Base-by-base conservation (phyloP, 2,113 vertebrate species). In the Larimichthys crocea region DNA sequence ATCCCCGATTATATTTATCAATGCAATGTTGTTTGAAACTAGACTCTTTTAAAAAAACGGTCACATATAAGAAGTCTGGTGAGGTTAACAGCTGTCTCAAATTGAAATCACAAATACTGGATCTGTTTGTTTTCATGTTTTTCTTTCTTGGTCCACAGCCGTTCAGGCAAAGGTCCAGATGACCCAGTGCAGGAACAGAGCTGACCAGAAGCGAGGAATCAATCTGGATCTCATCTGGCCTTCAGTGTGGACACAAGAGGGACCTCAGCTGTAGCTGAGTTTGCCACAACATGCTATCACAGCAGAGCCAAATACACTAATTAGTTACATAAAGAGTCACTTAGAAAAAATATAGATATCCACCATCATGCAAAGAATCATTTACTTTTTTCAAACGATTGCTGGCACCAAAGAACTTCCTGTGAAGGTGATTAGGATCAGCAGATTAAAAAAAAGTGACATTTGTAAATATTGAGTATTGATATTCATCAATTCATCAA, bases 211-310 rank as follows among this genome's bases (percentile, higher is more conserved):
- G 66, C 61, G 16, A 16, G 50, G 76, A 83, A 72, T 66, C 57
- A 31, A 74, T 74, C 17, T 79, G 70, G 86, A 85, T 76, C 86
- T 86, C 91, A 93, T 87, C 89, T 91, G 91, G 75, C 79, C 60
- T 49, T 73, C 26, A 17, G 3, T 77, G 52, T 85, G 74, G 85
- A 84, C 69, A 83, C 76, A 83, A 69, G 49, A 76, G 49, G 71
- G 74, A 89, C 76, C 87, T 72, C 92, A 92, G 91, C 87, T 92
- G 92, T 80, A 68, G 79, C 57, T 52, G 46, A 74, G 48, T 64
- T 66, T 19, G 74, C 76, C 75, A 83, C 60, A 74, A 19, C 60
- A 75, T 53, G 79, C 57, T 55, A 24, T 62, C 53, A 29, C 56
- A 76, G 20, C 1, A 53, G 3, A 70, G 88, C 83, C 79, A 88